Evolutionary conservation across 2,888 invertebrate species (phyloP).

Genomic region (Xestia xanthographa): DNA sequence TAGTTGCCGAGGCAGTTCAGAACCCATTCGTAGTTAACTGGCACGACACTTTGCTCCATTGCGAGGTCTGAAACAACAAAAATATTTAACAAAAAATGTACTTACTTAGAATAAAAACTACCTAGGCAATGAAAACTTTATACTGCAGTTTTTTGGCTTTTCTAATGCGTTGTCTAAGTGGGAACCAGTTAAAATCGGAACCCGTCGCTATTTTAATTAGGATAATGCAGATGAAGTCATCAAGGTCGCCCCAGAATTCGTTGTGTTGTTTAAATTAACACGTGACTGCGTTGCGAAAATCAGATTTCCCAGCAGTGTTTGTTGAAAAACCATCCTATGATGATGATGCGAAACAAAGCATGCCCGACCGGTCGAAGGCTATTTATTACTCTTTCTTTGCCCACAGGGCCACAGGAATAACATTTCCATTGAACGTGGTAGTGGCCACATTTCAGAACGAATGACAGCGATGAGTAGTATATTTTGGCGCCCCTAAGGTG

Average conservation of each 20-base stretch:
- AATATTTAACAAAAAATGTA: neutral
- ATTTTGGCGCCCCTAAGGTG: too few species aligned
- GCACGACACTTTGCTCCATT: constrained; percentile 81
- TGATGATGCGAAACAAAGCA: neutral
- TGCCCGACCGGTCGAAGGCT: too few species aligned
- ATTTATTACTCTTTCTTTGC: too few species aligned
- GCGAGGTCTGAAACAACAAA: constrained; percentile 80
- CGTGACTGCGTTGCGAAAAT: neutral
- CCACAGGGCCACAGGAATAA: too few species aligned
- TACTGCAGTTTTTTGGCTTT: neutral
- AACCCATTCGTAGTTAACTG: constrained; percentile 88
- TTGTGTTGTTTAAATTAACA: neutral
- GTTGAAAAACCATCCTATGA: neutral
- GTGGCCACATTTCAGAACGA: too few species aligned
- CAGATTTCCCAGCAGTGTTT: neutral
- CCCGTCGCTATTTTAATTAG: neutral
- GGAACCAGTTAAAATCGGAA: neutral
- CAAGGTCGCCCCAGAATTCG: neutral
- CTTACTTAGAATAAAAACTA: neutral
- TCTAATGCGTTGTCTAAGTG: neutral
- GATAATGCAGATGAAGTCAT: neutral
- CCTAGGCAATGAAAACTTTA: neutral
- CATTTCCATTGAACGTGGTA: too few species aligned
- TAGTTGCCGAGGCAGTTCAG: constrained; percentile 86
- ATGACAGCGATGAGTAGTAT: too few species aligned